phyloP scores from a whole-genome alignment of 35 echinoderm and acorn worm species.

The Ophiothrix spiculata region DNA sequence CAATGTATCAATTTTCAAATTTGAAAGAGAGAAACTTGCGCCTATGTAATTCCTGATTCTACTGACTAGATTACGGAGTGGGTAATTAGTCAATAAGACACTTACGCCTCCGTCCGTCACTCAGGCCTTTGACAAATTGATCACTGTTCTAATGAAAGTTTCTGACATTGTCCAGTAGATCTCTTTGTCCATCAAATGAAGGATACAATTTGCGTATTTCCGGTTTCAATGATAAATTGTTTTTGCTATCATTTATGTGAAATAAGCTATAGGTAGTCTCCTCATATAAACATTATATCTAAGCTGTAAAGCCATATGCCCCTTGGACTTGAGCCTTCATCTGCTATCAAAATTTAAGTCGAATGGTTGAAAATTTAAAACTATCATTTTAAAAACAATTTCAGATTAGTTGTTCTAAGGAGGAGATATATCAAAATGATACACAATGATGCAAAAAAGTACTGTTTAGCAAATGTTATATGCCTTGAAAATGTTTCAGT shows the following conservation, averaged over 20 bases:
- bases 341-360: too few species aligned
- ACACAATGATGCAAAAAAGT: too few species aligned
- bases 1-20: neutral
- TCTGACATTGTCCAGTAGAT: neutral
- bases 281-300: too few species aligned
- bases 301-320: too few species aligned
- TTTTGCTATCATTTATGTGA: neutral
- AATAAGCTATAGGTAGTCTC: neutral
- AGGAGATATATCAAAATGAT: too few species aligned
- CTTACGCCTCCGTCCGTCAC: neutral
- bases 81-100: neutral
- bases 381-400: too few species aligned
- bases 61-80: neutral
- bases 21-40: neutral
- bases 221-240: neutral
- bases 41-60: too few species aligned
- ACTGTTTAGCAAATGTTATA: too few species aligned
- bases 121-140: neutral
- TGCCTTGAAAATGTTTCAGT: too few species aligned
- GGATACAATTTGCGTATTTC: neutral
- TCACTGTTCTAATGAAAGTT: neutral
- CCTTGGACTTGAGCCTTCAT: too few species aligned
- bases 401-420: too few species aligned
- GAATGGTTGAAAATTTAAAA: too few species aligned
- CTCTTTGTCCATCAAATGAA: neutral